These are phyloP conservation scores for Athalia cordata DNA, from an alignment of 2,888 invertebrate genomes.

Conservation along the genomic window DNA sequence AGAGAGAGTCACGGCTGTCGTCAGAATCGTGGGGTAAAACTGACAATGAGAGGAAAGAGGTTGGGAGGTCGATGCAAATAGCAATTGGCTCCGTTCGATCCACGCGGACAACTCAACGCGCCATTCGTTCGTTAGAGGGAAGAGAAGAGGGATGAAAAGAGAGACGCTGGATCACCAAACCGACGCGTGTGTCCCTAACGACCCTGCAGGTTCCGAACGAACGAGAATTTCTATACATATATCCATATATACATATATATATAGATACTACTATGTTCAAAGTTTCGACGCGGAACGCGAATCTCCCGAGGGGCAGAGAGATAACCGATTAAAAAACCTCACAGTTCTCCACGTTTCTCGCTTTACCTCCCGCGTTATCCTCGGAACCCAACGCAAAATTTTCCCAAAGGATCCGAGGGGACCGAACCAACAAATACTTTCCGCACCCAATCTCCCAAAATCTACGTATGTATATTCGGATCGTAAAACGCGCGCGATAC, in stretches of 20 bases:
- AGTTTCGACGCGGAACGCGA: slow-evolving; percentile 1
- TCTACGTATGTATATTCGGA: not conserved
- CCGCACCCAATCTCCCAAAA: slow-evolving; percentile 26
- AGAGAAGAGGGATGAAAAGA: not conserved
- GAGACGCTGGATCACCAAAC: slow-evolving; percentile 1
- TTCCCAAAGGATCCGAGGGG: slow-evolving; percentile 17
- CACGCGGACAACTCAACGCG: slow-evolving; percentile 21
- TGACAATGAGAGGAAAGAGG: no score
- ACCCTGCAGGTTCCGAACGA: slow-evolving; percentile 15
- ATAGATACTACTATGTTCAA: not conserved
- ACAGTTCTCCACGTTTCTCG: slow-evolving; percentile 16
- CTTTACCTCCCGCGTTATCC: slow-evolving; percentile 6
- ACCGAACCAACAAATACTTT: slow-evolving; percentile 39
- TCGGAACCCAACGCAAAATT: slow-evolving; percentile 1
- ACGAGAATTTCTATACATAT: not conserved
- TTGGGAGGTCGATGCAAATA: slow-evolving; percentile 23
- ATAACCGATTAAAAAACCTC: slow-evolving; percentile 43
- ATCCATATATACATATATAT: not conserved
- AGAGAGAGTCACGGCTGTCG: slow-evolving; percentile 26
- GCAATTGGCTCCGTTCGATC: slow-evolving; percentile 37
- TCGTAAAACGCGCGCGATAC: slow-evolving; percentile 3
- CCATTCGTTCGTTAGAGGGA: not conserved
- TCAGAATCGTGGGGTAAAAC: not conserved
- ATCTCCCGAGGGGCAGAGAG: slow-evolving; percentile 32
- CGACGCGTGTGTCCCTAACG: slow-evolving; percentile 42